Evolutionary conservation across 2,113 vertebrate species (phyloP).

Genomic region (Podocnemis expansa): DNA sequence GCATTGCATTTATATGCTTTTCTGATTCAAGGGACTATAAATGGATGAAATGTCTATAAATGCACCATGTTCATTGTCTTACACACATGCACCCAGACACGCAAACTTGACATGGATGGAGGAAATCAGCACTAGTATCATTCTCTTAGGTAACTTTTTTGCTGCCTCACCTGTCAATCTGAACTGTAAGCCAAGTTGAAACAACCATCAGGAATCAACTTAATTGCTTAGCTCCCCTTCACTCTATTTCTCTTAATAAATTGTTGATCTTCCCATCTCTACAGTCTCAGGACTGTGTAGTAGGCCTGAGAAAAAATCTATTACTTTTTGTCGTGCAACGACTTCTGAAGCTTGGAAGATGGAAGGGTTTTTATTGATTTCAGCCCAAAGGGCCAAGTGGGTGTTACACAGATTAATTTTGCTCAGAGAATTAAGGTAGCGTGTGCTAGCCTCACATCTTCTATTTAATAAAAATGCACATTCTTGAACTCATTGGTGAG

Average conservation of each 20-base stretch:
- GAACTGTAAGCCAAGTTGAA: background rate
- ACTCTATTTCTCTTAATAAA: background rate
- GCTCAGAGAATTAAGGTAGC: background rate
- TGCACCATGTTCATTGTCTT: background rate
- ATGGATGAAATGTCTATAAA: background rate
- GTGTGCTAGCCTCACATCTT: background rate
- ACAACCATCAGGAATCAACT: background rate
- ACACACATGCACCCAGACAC: too few relatives aligned
- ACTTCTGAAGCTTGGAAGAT: background rate
- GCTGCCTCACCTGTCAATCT: background rate
- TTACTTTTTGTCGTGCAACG: background rate
- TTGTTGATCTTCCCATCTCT: background rate
- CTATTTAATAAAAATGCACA: background rate
- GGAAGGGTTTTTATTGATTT: background rate
- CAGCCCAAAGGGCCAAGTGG: background rate
- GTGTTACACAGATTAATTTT: background rate
- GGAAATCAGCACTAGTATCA: background rate
- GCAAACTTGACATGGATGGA: background rate
- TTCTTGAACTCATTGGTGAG: background rate
- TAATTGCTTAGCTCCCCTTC: background rate
- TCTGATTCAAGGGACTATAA: background rate
- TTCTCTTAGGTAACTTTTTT: background rate
- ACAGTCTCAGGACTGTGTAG: background rate
- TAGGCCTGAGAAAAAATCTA: background rate
- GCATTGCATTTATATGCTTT: background rate